Base-by-base conservation (phyloP, 2,113 vertebrate species). In the Dendrocopos noguchii region DNA sequence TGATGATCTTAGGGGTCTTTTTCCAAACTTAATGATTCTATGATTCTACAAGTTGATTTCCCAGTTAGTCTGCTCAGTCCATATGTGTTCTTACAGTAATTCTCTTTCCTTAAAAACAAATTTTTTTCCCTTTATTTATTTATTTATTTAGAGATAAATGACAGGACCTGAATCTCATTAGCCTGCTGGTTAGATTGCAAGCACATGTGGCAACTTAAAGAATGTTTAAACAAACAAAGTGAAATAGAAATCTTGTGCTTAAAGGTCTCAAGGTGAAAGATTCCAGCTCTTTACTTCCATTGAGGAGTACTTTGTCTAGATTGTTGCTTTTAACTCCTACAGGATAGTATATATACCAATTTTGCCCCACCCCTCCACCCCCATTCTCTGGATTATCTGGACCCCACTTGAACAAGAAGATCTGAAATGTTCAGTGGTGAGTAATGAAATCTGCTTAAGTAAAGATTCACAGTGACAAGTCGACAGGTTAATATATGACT, bases 401-500 rank as follows among this genome's bases (percentile, higher is more conserved):
- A 66, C 6, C 0, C 0, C 6, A 24, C 6, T 42, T 47, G 17
- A 85, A 78, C 12, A 22, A 61, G n/a, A 19, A 61, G n/a, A 19
- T 28, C 12, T 31, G 19, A 81, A 88, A 36, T 64, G 12, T 71
- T 88, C 25, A 34, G 17, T 56, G 7, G 4, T 8, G 24, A 33
- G 28, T 31, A 50, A 77, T 66, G 33, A 66, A 71, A 66, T 55
- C 12, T 80, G 15, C 12, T 33, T 66, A 61, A 84, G 20, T 5
- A 88, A 71, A 77, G 50, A 75, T 71, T n/a, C 29, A 56, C 15
- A 65, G 7, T 24, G 27, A 2, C 27, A 68, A 78, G 44, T 53
- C 3, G 3, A 6, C 27, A 74, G 82, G 10, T 52, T 42, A 63
- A n/a, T 12, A 9, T 31, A 25, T 12, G 34, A 67, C 28, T 80